These are phyloP conservation scores for Lamellibrachia columna DNA, from an alignment of 2,888 invertebrate genomes.

Conservation along the genomic window DNA sequence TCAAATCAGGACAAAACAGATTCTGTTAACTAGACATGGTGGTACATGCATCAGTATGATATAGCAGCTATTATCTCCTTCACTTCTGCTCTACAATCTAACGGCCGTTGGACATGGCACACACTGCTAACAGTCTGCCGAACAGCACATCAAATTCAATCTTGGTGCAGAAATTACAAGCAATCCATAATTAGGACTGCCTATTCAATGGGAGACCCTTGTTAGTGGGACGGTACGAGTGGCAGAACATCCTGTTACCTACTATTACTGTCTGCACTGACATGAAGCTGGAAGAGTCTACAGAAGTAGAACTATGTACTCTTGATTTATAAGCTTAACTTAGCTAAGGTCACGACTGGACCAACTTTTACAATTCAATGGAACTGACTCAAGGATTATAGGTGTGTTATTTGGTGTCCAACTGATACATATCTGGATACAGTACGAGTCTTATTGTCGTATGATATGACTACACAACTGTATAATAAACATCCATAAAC, in stretches of 20 bases:
- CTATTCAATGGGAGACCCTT: no score
- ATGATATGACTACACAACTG: neutral
- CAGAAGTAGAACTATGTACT: neutral
- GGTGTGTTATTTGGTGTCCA: neutral
- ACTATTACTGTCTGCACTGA: neutral
- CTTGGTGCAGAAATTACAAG: neutral
- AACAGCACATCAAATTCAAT: neutral
- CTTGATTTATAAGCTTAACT: neutral
- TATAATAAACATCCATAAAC: neutral
- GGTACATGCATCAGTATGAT: no score
- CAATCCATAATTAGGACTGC: neutral
- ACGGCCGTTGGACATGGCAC: no score
- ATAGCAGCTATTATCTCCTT: no score
- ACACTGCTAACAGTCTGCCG: neutral
- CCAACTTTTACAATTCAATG: neutral
- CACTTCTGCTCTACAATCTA: no score
- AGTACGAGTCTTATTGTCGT: neutral
- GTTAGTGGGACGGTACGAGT: neutral
- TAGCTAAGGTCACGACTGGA: neutral
- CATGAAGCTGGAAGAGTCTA: neutral
- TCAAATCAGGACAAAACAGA: no score
- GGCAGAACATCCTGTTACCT: neutral
- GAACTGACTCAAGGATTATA: neutral
- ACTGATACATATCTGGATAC: neutral
- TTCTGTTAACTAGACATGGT: no score